Base-by-base conservation (phyloP, 1,140 invertebrate species). In the Branchinecta lynchi region DNA sequence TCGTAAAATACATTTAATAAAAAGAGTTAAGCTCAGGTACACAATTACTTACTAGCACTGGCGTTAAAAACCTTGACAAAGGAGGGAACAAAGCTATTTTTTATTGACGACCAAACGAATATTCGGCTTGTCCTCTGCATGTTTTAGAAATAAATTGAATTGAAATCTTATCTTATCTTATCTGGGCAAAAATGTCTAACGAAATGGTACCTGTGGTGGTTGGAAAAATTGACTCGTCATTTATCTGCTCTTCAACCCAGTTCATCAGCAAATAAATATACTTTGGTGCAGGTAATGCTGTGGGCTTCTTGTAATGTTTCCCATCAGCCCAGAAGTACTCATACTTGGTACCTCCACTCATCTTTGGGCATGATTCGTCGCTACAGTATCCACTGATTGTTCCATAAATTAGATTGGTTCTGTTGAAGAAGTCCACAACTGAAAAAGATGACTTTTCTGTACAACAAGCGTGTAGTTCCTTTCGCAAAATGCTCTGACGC, bases 381-480 rank as follows among this genome's bases (percentile, higher is more conserved):
- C 89, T 91, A 76, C 93, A 96, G 77, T 86, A 89, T 76, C 95
- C 93, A 67, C 85, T 88, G 44, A 96, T 86, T 12, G 91, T 93
- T 8, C 93, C 93, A 79, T 91, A 92, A 74, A 96, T 90, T 12
- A 96, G 79, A 80, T 96, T 96, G 73, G 96, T 93, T 75, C 93
- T 84, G 79, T 96, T 96, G 79, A 96, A 96, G 77, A 96, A 96
- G 76, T 96, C 93, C 7, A 96, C 93, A 74, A 95, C 92, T 94
- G 78, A 72, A 78, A 78, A 75, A 70, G 69, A 68, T 72, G 60
- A 66, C 21, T 32, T 32, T 32, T 32, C 32, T 32, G 5, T 32
- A 32, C 32, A 32, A 32, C 1, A 5, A 3, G 5, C 32, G 1
- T 32, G 32, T 32, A 32, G 32, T 5, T 32, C 32, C 32, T 32